These are phyloP conservation scores for Macaca nemestrina DNA, from an alignment of 2,113 vertebrate genomes.

Conservation along the genomic window DNA sequence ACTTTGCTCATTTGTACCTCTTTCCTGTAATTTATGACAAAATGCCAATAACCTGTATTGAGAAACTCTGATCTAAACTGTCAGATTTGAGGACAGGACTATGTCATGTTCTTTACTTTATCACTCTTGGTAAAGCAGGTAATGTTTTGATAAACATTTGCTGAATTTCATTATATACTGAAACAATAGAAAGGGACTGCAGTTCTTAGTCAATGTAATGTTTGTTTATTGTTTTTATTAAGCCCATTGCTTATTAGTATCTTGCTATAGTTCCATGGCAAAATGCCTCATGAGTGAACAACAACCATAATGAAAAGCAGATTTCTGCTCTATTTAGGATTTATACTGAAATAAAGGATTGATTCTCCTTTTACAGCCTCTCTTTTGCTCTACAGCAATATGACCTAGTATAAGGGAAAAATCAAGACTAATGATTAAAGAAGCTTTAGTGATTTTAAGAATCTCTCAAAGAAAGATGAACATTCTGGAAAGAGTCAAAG, in stretches of 20 bases:
- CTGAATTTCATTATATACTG: neutral
- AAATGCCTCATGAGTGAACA: neutral
- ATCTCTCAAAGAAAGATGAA: constrained; percentile 31
- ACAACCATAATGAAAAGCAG: neutral
- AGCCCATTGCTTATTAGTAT: neutral
- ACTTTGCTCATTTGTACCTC: neutral
- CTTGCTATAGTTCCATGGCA: neutral
- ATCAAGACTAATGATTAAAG: constrained; percentile 33
- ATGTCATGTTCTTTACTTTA: neutral
- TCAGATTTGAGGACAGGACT: neutral
- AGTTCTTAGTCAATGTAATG: neutral
- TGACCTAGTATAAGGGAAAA: neutral
- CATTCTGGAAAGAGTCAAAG: constrained; percentile 18
- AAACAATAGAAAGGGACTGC: neutral
- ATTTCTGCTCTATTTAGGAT: neutral
- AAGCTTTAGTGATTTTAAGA: constrained; percentile 46
- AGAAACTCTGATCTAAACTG: neutral
- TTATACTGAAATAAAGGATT: neutral
- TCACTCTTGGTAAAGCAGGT: neutral
- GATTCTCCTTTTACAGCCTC: neutral
- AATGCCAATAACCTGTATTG: neutral
- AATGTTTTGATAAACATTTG: neutral
- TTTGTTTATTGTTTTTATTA: neutral
- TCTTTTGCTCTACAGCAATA: neutral
- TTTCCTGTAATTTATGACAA: neutral